These are phyloP conservation scores for Choristoneura fumiferana DNA, from an alignment of 1,140 invertebrate genomes.

Conservation along the genomic window DNA sequence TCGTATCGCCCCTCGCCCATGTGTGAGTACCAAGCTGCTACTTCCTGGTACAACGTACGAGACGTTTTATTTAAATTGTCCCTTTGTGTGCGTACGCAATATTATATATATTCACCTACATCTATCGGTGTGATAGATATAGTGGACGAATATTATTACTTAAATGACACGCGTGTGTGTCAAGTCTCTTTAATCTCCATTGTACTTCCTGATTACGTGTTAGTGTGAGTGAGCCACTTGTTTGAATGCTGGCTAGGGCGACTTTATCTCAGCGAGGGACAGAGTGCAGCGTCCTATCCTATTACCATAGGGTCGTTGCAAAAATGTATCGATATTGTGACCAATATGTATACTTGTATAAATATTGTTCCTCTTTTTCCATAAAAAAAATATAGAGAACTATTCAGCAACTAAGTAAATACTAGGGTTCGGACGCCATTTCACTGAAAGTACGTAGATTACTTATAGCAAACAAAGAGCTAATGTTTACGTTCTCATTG, in stretches of 20 bases:
- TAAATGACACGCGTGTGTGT: slow-evolving; percentile 63
- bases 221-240: slow-evolving; percentile 75
- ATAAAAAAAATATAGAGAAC: no score
- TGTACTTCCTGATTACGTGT: slow-evolving; percentile 73
- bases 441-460: slow-evolving; percentile 17
- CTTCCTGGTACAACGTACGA: slow-evolving; percentile 75
- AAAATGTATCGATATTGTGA: slow-evolving; percentile 32
- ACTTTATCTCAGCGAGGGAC: slow-evolving; percentile 74
- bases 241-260: slow-evolving; percentile 75
- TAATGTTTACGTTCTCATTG: slow-evolving; percentile 67
- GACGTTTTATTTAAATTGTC: slow-evolving; percentile 74
- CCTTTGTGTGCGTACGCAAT: slow-evolving; percentile 67
- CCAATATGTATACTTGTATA: no score
- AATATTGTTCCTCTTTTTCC: no score
- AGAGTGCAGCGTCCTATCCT: slow-evolving; percentile 68
- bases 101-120: slow-evolving; percentile 70
- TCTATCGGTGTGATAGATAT: slow-evolving; percentile 35
- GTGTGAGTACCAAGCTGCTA: slow-evolving; percentile 65
- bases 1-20: slow-evolving; percentile 43
- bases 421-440: background rate
- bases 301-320: slow-evolving; percentile 53
- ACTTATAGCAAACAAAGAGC: slow-evolving; percentile 44
- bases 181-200: slow-evolving; percentile 73
- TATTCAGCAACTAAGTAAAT: no score
- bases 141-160: slow-evolving; percentile 67